phyloP scores from a whole-genome alignment of 2,797 vertebrate species.

The Hapalemur alaotrensis region DNA sequence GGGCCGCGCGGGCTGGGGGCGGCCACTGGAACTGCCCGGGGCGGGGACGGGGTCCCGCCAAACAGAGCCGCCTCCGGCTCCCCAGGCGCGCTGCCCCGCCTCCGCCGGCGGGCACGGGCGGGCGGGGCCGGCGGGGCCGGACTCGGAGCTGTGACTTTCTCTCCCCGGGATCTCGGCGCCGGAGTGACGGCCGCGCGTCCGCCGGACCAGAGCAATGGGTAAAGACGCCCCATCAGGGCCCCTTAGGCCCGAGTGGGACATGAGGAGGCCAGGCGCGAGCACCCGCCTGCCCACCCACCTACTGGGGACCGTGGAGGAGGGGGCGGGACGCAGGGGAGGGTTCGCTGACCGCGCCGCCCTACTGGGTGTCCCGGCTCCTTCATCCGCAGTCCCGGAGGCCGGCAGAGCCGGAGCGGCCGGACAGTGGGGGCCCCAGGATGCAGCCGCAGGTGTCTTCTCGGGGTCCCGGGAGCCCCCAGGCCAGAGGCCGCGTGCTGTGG shows the following conservation, averaged over 20 bases:
- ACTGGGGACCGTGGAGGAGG: accelerated
- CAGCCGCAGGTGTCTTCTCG: not conserved
- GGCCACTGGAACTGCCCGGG: not conserved
- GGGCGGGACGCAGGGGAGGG: not conserved
- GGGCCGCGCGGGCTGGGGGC: accelerated
- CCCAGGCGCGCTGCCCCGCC: not conserved
- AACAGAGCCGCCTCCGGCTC: not conserved
- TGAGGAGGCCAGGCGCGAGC: not conserved
- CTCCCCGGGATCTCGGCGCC: accelerated
- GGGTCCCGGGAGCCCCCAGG: not conserved
- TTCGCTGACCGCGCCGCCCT: not conserved
- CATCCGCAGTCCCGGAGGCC: accelerated
- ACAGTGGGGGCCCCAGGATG: not conserved
- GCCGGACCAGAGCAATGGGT: not conserved
- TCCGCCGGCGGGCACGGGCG: accelerated
- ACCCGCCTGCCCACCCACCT: no score
- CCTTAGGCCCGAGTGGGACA: not conserved
- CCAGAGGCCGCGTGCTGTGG: not conserved
- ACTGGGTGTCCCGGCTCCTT: not conserved
- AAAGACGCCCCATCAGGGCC: not conserved
- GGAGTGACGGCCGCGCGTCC: accelerated
- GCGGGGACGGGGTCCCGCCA: not conserved
- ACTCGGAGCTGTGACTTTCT: accelerated
- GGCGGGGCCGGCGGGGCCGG: not conserved
- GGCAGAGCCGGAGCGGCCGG: accelerated